Conservation (phyloP, 2,797 vertebrate genomes). For the Myotis myotis region DNA sequence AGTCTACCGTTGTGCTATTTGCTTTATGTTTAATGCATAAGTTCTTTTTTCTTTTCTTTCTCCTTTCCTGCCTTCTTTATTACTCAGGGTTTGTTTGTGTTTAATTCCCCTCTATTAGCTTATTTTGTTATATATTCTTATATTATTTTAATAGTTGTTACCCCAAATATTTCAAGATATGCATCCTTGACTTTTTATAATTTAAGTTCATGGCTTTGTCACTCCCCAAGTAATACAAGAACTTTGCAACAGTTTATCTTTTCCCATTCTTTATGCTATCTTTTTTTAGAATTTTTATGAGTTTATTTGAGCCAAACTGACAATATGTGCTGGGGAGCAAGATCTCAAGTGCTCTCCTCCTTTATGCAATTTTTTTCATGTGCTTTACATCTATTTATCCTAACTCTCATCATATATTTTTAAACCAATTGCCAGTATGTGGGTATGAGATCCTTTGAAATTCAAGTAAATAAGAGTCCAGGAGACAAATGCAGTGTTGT, state of each 20-base stretch:
- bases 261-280: neutral
- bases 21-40: neutral
- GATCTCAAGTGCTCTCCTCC: neutral
- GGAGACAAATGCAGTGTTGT: neutral
- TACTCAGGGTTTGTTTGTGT: neutral
- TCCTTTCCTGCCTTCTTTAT: neutral
- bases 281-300: neutral
- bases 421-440: neutral
- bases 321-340: neutral
- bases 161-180: neutral
- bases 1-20: neutral
- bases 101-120: neutral
- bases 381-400: neutral
- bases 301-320: neutral
- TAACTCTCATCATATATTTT: neutral
- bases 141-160: neutral
- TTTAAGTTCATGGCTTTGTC: neutral
- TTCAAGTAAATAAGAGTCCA: neutral
- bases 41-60: neutral
- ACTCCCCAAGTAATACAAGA: neutral
- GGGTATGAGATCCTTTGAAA: neutral
- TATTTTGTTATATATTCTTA: neutral
- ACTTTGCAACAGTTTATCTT: neutral
- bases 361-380: neutral
- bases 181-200: neutral